Evolutionary conservation across 2,113 vertebrate genomes (phyloP).

Genomic region (Nycticebus coucang): DNA sequence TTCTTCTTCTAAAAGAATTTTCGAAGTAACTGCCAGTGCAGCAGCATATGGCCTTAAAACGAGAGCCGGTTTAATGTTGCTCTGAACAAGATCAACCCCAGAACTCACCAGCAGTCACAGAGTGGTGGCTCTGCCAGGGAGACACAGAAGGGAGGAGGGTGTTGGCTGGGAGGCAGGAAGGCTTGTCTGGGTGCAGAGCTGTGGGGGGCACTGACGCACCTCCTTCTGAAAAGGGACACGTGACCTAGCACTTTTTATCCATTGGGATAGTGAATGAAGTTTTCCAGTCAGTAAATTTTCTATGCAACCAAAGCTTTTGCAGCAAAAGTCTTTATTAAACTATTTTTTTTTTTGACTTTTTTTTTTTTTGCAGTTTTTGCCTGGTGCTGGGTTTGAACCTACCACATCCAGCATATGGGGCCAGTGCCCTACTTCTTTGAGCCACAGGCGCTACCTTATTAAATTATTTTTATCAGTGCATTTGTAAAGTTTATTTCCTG

Average conservation of each 20-base stretch:
- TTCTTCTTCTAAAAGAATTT: not conserved
- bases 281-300: conserved; percentile 36
- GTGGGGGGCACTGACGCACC: not conserved
- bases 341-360: too few species aligned
- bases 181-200: not conserved
- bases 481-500: conserved; percentile 41
- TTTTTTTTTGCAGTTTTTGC: too few species aligned
- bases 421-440: too few species aligned
- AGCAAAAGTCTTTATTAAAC: not conserved
- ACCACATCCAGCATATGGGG: too few species aligned
- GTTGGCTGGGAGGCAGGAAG: not conserved
- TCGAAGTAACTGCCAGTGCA: not conserved
- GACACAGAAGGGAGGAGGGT: not conserved
- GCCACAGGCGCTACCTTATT: not conserved
- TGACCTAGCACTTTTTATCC: not conserved
- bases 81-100: conserved; percentile 16
- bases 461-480: not conserved
- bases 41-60: not conserved
- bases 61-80: not conserved
- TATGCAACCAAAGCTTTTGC: not conserved
- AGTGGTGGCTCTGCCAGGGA: not conserved
- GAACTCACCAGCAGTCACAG: not conserved
- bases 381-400: too few species aligned
- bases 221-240: not conserved
- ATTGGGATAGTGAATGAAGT: not conserved